Base-by-base conservation (phyloP, 2,113 vertebrate genomes). In the Callospermophilus lateralis region DNA sequence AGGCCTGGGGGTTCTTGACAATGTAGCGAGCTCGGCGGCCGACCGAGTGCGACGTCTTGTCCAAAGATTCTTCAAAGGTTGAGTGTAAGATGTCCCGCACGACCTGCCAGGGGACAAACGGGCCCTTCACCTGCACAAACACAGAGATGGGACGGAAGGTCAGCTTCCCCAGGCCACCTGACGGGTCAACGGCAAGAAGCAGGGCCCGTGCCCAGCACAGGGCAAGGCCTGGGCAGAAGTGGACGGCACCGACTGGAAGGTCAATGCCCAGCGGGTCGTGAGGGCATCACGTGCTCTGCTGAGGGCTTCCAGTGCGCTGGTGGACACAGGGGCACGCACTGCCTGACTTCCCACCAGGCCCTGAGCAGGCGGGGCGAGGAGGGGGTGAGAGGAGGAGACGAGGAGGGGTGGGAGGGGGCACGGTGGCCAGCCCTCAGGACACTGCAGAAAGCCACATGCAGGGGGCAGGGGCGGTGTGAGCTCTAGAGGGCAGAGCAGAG, bases 1-100 rank as follows among this genome's bases (percentile, higher is more conserved):
- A 99, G 1, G 99, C 99, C 97, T 99, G 99, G 1, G 99, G 99
- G 77, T 99, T 99, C 96, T 99, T 99, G 97, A 99, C 98, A 91
- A 99, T 99, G 94, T 99, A 99, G 51, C 99, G 99, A 19, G 99
- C 98, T 90, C 99, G 98, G 26, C 99, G 99, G 6, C 99, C 99
- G 0, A 99, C 99, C 0, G 99, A 99, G 4, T 99, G 95, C 2
- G 99, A 99, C 0, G 99, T 99, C 98, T 99, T 99, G 87, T 99
- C 99, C 72, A 99, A 96, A 2, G 99, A 99, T 28, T 99, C 99
- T 91, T 99, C 99, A 30, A 99, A 99, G 97, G 99, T 99, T 22
- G 98, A 89, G 0, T 99, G 99, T 90, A 99, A 98, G 74, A 99
- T 98, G 96, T 99, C 99, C 95, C 99, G 98, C 4, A 99, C 99